These are phyloP conservation scores for Eurypyga helias DNA, from an alignment of 2,113 vertebrate genomes.

Conservation along the genomic window DNA sequence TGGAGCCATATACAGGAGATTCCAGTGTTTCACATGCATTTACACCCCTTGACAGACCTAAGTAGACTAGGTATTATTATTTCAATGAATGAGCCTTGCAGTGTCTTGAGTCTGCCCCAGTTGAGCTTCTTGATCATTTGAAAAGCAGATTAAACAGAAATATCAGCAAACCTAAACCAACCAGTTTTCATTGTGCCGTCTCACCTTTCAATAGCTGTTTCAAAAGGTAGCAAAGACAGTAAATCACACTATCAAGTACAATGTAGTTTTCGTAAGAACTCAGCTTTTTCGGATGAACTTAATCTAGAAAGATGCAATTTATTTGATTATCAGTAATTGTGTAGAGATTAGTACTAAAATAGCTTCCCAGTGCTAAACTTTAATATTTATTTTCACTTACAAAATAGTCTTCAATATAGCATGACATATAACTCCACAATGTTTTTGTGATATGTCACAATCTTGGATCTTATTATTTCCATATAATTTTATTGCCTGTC, in stretches of 20 bases:
- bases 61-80: neutral
- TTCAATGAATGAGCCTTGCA: neutral
- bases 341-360: neutral
- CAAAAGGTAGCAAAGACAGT: neutral
- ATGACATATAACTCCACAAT: neutral
- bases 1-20: neutral
- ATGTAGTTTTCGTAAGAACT: neutral
- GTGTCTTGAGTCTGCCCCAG: neutral
- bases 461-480: neutral
- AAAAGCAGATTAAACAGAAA: neutral
- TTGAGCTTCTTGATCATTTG: neutral
- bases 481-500: neutral
- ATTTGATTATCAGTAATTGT: neutral
- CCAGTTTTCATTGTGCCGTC: fast-evolving
- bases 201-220: neutral
- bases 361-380: neutral
- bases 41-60: neutral
- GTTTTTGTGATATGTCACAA: neutral
- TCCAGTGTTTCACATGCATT: neutral
- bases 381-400: neutral
- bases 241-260: neutral
- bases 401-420: neutral
- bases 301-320: neutral
- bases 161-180: neutral
- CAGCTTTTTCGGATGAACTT: neutral